Percentiles rank a stretch among this genome's conserved stretches.
Conservation (phyloP, 92 coral and sea anemone species). For the Palythoa grandis region DNA sequence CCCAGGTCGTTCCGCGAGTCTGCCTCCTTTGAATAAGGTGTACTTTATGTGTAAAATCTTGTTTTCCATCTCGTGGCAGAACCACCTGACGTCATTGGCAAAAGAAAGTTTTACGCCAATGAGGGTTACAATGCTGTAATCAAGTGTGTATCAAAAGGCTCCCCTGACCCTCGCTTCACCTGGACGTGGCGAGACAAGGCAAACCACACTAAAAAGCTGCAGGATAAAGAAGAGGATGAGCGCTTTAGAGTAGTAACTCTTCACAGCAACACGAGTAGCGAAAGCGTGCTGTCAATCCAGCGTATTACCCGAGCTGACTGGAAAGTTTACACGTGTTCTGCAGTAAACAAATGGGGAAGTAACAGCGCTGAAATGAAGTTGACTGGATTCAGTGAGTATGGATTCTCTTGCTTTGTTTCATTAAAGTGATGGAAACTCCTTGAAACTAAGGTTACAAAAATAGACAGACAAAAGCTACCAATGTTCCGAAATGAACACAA, state of each 20-base stretch:
- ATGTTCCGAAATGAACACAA: no score
- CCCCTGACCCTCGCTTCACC: constrained; percentile 74
- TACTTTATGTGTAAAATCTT: neutral
- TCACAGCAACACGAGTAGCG: constrained; percentile 61
- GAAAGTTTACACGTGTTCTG: constrained; percentile 67
- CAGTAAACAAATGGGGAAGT: constrained; percentile 50
- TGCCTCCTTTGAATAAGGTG: neutral
- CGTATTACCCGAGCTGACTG: constrained; percentile 67
- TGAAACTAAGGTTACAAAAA: no score
- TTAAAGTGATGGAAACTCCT: neutral
- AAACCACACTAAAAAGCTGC: constrained; percentile 55
- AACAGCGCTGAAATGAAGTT: constrained; percentile 44
- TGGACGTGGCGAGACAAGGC: constrained; percentile 76
- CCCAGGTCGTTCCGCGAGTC: no score
- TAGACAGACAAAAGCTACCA: no score
- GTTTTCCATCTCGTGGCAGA: constrained; percentile 44
- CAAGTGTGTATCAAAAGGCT: constrained; percentile 76
- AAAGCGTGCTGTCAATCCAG: constrained; percentile 71
- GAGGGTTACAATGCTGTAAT: constrained; percentile 71
- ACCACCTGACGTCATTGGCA: constrained; percentile 67
- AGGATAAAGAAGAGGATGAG: constrained; percentile 66
- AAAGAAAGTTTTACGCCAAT: constrained; percentile 73
- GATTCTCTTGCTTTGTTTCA: neutral
- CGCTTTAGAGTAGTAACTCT: constrained; percentile 67
- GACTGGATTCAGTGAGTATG: constrained; percentile 80